Evolutionary conservation across 2,797 vertebrate species (phyloP).

Genomic region (Acanthis flammea): DNA sequence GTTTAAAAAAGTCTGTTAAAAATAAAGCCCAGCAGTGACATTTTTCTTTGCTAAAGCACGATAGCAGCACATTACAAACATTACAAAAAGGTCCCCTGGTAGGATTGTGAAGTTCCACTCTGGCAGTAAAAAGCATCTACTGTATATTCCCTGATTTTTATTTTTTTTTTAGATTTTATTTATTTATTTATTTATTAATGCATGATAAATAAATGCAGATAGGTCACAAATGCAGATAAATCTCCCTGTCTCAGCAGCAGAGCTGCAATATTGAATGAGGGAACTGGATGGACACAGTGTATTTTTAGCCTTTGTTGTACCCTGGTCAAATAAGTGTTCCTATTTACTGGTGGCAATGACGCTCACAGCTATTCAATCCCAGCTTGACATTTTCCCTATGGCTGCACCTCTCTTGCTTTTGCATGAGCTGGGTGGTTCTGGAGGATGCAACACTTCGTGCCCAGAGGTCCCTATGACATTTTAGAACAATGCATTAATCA

Average conservation of each 20-base stretch:
- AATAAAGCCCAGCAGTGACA: slow-evolving; percentile 79
- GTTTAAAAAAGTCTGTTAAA: slow-evolving; percentile 74
- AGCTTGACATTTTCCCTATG: slow-evolving; percentile 30
- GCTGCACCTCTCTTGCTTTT: slow-evolving; percentile 22
- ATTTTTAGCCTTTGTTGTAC: slow-evolving; percentile 15
- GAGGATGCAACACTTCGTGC: background rate
- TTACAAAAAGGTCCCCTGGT: slow-evolving; percentile 75
- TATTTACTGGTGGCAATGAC: slow-evolving; percentile 7
- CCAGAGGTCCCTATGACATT: slow-evolving; percentile 55
- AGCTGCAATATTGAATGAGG: background rate
- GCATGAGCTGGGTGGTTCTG: slow-evolving; percentile 26
- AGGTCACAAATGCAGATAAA: slow-evolving; percentile 50
- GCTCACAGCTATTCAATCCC: background rate
- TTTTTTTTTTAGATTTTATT: background rate
- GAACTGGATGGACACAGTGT: background rate
- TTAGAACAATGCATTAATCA: slow-evolving; percentile 42
- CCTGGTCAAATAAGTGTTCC: background rate
- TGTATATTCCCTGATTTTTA: slow-evolving; percentile 37
- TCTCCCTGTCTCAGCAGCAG: background rate
- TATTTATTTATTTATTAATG: background rate
- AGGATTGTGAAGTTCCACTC: slow-evolving; percentile 71
- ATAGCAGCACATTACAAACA: slow-evolving; percentile 76
- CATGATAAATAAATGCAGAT: background rate
- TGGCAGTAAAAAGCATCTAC: slow-evolving; percentile 72
- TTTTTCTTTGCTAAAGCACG: slow-evolving; percentile 78